Base-by-base conservation (phyloP, 1,140 invertebrate species). In the Drosophila tsacasi region DNA sequence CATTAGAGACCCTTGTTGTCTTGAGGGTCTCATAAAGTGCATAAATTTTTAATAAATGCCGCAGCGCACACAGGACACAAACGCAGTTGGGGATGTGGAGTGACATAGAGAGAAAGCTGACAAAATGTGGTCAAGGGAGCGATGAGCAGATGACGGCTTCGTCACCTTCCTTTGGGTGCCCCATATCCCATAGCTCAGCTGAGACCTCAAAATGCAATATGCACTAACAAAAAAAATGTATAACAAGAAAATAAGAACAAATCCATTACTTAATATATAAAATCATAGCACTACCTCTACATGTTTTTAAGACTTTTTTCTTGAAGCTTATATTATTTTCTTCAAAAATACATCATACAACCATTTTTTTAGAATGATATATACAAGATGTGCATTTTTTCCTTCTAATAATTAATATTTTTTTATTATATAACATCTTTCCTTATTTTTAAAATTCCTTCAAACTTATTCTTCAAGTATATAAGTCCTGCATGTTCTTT, bases 11-110 rank as follows among this genome's bases (percentile, higher is more conserved):
- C 52, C 64, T 42, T 50, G 55, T 37, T 50, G 55, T 30, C 68
- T 77, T 62, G 25, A 50, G 68, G 49, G 76, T 72, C 54, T 49
- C 67, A 83, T 87, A 89, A 87, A 75, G 71, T 87, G 81, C 77
- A 89, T 89, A 74, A 72, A 87, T 87, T 87, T 87, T 89, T 87
- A 89, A 87, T 87, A 89, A 87, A 71, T 64, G 49, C 67, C 57
- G 59, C 72, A 69, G 42, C 13, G 39, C 59, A 62, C 68, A 62
- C 49, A 54, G 27, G 12, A 73, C 35, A 50, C 35, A n/a, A 32
- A 27, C 72, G 32, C 49, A 63, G 47, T 27, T 15, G 15, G 12
- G 25, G n/a, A 19, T 35, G 44, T 13, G 62, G 9, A 17, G 10
- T 2, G 8, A 50, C 23, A 52, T 19, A 19, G 25, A 19, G 27